phyloP scores from a whole-genome alignment of 2,797 vertebrate species.

The Graptemys geographica region DNA sequence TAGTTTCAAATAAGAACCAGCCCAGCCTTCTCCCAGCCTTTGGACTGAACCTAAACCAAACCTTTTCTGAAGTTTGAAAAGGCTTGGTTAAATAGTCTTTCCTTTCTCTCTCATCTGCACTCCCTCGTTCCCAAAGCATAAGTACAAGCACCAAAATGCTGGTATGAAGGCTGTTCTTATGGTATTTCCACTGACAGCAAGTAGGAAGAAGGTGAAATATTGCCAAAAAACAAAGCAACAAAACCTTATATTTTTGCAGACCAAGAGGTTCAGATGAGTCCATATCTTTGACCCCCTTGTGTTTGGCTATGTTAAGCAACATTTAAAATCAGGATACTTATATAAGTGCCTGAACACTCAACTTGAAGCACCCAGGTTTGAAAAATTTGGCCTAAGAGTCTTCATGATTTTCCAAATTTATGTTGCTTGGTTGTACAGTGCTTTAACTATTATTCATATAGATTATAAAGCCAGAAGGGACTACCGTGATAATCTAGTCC shows the following conservation, averaged over 20 bases:
- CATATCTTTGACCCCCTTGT: neutral
- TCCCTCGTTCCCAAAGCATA: neutral
- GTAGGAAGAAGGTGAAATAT: neutral
- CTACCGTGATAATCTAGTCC: neutral
- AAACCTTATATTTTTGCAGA: neutral
- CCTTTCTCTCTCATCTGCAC: neutral
- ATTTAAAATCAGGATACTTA: neutral
- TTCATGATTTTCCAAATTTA: constrained; percentile 37
- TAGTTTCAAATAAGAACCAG: neutral
- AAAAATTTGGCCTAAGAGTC: neutral
- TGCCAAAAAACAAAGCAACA: neutral
- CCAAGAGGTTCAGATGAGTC: neutral
- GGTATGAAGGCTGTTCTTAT: neutral
- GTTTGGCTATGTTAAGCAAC: neutral
- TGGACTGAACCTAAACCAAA: neutral
- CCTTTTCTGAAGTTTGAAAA: neutral
- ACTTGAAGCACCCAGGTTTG: neutral
- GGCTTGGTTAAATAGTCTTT: neutral
- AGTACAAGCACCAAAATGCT: neutral
- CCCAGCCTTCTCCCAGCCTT: neutral
- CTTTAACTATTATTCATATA: neutral
- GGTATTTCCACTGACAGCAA: neutral
- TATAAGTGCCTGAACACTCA: neutral
- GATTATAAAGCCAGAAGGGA: neutral
- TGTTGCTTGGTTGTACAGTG: neutral